A percentile compares a stretch with the other conserved stretches of the same genome.
phyloP scores from a whole-genome alignment of 2,888 invertebrate genomes.

The Platypus cylindrus region DNA sequence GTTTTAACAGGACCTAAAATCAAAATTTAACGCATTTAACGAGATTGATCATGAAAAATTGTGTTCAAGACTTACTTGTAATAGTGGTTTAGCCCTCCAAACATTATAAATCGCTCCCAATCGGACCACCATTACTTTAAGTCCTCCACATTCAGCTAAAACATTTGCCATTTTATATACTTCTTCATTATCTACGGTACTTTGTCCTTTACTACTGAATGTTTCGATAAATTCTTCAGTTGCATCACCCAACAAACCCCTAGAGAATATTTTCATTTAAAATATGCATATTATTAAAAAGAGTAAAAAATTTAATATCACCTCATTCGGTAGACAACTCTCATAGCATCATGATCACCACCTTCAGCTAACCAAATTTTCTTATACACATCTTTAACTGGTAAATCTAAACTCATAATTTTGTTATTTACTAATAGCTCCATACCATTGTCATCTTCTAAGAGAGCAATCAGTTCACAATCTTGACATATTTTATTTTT shows the following conservation, averaged over 20 bases:
- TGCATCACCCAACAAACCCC: constrained; percentile 93
- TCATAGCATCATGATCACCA: constrained; percentile 90
- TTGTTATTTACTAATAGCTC: constrained; percentile 94
- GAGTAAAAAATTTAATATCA: background rate
- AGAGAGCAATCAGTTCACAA: constrained; percentile 92
- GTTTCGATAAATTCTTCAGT: constrained; percentile 98
- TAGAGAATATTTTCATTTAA: constrained; percentile 1
- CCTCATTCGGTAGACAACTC: constrained; percentile 90
- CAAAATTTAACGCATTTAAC: background rate
- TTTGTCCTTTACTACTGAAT: constrained; percentile 73
- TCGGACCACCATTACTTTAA: constrained; percentile 68
- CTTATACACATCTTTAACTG: constrained; percentile 83
- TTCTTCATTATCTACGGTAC: constrained; percentile 84
- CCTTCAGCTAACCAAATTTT: constrained; percentile 84
- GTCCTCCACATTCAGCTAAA: constrained; percentile 64
- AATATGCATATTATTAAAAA: background rate
- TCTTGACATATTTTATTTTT: constrained; percentile 98
- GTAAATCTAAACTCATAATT: constrained; percentile 92
- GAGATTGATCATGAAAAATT: background rate
- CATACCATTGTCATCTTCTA: constrained; percentile 99
- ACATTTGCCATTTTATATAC: constrained; percentile 84
- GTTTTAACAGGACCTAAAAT: constrained; percentile 61
- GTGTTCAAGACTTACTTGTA: constrained; percentile 37
- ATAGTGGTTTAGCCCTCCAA: constrained; percentile 72
- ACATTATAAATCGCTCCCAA: constrained; percentile 77